These are phyloP conservation scores for Drosophila seguyi DNA, from an alignment of 1,140 invertebrate species.

Conservation along the genomic window DNA sequence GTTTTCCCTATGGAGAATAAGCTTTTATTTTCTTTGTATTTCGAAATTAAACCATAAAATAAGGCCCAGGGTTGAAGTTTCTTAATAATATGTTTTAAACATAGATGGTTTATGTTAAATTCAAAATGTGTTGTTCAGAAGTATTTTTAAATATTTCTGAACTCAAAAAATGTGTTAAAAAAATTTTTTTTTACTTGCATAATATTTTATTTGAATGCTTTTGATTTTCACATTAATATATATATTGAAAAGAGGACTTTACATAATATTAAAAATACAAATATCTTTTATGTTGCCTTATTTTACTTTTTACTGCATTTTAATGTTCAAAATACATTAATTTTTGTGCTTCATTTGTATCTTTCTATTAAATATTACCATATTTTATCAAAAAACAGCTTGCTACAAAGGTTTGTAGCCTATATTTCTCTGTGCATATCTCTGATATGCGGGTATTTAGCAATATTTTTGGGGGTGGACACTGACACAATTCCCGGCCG, in stretches of 20 bases:
- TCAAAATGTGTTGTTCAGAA: too few species aligned
- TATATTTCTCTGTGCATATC: constrained; percentile 15
- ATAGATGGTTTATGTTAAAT: neutral
- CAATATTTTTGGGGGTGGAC: constrained; percentile 24
- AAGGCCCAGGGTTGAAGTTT: neutral
- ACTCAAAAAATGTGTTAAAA: too few species aligned
- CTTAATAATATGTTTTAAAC: neutral
- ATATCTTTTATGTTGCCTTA: neutral
- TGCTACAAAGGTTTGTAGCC: neutral
- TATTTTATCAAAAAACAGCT: neutral
- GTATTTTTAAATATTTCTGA: too few species aligned
- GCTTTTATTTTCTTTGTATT: neutral
- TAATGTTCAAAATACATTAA: too few species aligned
- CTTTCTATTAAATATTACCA: neutral
- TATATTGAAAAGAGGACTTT: too few species aligned
- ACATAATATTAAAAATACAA: neutral
- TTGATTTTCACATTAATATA: neutral
- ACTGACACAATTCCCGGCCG: constrained; percentile 35
- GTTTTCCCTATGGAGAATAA: too few species aligned
- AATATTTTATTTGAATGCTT: too few species aligned
- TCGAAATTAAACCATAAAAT: neutral
- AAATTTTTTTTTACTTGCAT: too few species aligned
- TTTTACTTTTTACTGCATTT: neutral
- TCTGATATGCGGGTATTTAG: constrained; percentile 33
- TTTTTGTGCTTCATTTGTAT: too few species aligned